Conservation (phyloP, 2,113 vertebrate genomes). For the Bubo scandiacus region DNA sequence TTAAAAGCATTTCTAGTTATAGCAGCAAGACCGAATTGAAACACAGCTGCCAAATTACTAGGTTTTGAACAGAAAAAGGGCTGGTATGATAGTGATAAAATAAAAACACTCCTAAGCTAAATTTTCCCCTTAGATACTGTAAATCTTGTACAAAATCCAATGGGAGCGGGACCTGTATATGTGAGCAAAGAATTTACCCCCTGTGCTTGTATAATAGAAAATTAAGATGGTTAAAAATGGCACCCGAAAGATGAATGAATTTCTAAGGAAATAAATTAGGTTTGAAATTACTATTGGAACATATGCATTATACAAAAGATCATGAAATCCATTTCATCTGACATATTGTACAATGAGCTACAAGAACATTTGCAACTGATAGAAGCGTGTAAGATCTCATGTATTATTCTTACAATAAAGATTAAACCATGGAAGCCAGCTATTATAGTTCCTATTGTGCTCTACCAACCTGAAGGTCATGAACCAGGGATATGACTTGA, state of each 20-base stretch:
- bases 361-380: constrained; percentile 57
- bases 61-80: background rate
- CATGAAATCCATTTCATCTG: constrained; percentile 63
- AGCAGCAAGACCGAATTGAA: constrained; percentile 33
- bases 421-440: constrained; percentile 23
- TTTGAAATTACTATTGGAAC: constrained; percentile 66
- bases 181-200: constrained; percentile 27
- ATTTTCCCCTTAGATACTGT: background rate
- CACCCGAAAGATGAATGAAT: constrained; percentile 63
- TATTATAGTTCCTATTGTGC: constrained; percentile 1
- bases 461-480: constrained; percentile 21
- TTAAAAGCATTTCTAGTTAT: constrained; percentile 50
- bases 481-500: background rate
- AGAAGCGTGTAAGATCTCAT: constrained; percentile 36
- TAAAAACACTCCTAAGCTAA: constrained; percentile 16
- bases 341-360: constrained; percentile 57
- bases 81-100: background rate
- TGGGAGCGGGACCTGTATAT: background rate
- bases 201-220: constrained; percentile 53
- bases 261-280: constrained; percentile 63
- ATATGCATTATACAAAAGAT: constrained; percentile 70
- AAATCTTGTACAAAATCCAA: background rate
- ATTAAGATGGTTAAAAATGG: constrained; percentile 52
- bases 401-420: constrained; percentile 61
- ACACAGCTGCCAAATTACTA: constrained; percentile 9